Conservation (phyloP, 2,888 invertebrate genomes). For the Rutpela maculata region DNA sequence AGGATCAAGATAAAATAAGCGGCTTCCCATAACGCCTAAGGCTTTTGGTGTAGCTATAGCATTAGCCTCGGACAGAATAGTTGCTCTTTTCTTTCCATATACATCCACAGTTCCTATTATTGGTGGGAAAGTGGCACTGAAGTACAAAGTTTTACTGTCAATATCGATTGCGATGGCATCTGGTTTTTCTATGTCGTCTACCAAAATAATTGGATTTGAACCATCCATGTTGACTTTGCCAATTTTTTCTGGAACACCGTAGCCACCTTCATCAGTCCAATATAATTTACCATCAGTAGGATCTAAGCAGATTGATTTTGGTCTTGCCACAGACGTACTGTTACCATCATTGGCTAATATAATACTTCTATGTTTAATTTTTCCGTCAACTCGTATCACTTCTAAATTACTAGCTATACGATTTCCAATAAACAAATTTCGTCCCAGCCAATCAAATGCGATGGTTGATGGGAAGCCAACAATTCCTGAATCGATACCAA, state of each 20-base stretch:
- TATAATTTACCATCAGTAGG: conserved; percentile 95
- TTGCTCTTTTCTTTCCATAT: conserved; percentile 82
- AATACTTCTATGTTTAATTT: conserved; percentile 87
- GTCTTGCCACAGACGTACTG: conserved; percentile 89
- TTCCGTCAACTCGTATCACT: conserved; percentile 89
- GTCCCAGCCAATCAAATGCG: conserved; percentile 97
- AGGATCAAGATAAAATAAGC: conserved; percentile 92
- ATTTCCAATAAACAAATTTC: conserved; percentile 96
- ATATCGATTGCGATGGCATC: conserved; percentile 92
- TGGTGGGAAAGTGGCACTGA: conserved; percentile 87
- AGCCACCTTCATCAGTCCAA: conserved; percentile 97
- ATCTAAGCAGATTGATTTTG: conserved; percentile 91
- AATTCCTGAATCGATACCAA: conserved; percentile 88
- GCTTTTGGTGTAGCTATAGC: conserved; percentile 88
- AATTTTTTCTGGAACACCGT: conserved; percentile 91
- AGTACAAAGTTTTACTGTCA: conserved; percentile 90
- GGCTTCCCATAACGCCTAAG: conserved; percentile 87
- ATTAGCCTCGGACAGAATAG: conserved; percentile 81
- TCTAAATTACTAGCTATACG: conserved; percentile 93
- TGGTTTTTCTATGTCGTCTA: conserved; percentile 83
- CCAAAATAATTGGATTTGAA: conserved; percentile 83
- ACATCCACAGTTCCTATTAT: conserved; percentile 83
- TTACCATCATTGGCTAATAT: conserved; percentile 94
- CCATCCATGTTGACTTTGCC: conserved; percentile 97
- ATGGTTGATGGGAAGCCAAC: conserved; percentile 93